A percentile compares a stretch with the other conserved stretches of the same genome.
phyloP scores from a whole-genome alignment of 2,113 vertebrate species.

The Thalassarche chlororhynchos region DNA sequence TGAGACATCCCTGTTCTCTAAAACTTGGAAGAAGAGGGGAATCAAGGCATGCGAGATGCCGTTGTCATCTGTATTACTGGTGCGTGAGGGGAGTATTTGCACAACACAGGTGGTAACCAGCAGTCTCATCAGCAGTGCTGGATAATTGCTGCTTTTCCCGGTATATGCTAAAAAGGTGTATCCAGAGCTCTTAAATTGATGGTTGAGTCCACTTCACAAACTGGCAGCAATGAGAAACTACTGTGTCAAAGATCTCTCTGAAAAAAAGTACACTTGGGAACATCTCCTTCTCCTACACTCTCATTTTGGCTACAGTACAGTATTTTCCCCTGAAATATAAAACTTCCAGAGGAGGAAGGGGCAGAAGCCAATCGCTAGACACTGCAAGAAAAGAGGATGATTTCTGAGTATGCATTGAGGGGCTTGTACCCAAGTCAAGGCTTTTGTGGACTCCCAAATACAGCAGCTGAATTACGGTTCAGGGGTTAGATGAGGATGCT shows the following conservation, averaged over 20 bases:
- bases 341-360: neutral
- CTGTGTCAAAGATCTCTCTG: neutral
- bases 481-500: neutral
- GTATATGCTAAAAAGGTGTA: neutral
- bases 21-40: neutral
- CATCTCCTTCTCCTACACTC: neutral
- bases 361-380: neutral
- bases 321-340: neutral
- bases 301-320: neutral
- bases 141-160: neutral
- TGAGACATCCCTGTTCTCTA: neutral
- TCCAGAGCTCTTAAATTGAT: neutral
- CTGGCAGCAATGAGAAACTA: neutral
- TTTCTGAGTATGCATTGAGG: neutral
- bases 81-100: neutral
- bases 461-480: neutral
- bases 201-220: neutral
- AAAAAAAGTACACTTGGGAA: neutral
- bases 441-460: neutral
- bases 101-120: neutral
- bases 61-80: neutral
- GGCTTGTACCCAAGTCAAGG: neutral
- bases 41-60: neutral
- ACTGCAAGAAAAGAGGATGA: neutral
- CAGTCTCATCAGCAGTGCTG: neutral